Percentiles rank a stretch among this genome's conserved stretches.
These are phyloP conservation scores for Ophonus ardosiacus DNA, from an alignment of 2,888 invertebrate genomes.

Conservation along the genomic window DNA sequence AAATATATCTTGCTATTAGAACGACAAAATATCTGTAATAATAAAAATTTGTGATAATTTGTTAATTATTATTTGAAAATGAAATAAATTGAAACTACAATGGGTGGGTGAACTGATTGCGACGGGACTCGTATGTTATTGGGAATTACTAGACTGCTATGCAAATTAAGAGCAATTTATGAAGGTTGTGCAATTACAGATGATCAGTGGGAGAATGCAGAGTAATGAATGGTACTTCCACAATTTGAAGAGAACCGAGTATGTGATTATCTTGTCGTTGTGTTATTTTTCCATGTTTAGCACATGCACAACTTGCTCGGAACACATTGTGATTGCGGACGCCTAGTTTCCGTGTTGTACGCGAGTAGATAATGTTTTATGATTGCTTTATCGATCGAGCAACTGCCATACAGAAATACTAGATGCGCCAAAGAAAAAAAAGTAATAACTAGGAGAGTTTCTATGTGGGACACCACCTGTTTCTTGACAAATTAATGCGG, in stretches of 20 bases:
- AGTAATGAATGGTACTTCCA: slow-evolving; percentile 13
- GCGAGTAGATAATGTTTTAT: slow-evolving; percentile 59
- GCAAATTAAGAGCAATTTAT: slow-evolving; percentile 33
- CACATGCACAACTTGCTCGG: not conserved
- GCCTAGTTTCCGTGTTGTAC: not conserved
- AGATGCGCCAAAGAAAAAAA: no score
- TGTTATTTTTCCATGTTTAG: not conserved
- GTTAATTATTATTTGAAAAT: no score
- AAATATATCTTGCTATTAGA: no score
- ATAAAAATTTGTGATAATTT: no score
- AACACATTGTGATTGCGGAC: not conserved
- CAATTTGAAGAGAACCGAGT: not conserved
- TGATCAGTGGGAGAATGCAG: slow-evolving; percentile 20
- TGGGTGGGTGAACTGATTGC: no score
- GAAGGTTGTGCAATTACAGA: slow-evolving; percentile 1
- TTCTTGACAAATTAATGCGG: no score
- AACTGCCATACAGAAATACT: no score
- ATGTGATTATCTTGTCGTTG: slow-evolving; percentile 10
- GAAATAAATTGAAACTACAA: no score
- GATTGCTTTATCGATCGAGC: slow-evolving; percentile 54
- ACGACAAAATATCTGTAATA: no score
- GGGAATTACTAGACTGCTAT: slow-evolving; percentile 5
- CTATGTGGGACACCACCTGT: no score
- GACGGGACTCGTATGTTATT: no score
- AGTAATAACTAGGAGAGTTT: no score